Base-by-base conservation (phyloP, 2,797 vertebrate genomes). In the Sebastiscus tertius region DNA sequence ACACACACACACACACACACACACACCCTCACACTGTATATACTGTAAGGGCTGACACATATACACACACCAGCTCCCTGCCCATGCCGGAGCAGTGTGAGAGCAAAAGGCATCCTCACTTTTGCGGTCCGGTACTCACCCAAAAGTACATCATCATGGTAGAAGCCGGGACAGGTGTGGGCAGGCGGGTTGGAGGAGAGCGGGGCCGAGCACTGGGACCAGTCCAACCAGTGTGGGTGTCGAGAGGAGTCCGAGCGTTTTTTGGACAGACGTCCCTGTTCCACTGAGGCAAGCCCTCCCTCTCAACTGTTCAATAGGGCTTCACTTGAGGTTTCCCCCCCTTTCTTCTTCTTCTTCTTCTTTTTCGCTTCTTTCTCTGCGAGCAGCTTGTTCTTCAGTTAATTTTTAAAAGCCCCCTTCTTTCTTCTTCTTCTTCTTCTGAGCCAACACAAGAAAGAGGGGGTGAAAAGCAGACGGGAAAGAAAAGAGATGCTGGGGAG, bases 61-160 rank as follows among this genome's bases (percentile, higher is more conserved):
- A 65, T 72, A 36, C 36, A 34, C 60, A 18, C 67, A 69, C 26
- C 55, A 58, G 14, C 31, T n/a, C 49, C 49, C 63, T 61, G 54
- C 27, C 42, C 60, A 34, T 26, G 72, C 61, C 29, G 24, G 36
- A 75, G 75, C 8, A 22, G 71, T 1, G 6, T 42, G 52, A 79
- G 63, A 31, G n/a, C 11, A 46, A 12, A n/a, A 67, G n/a, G 67
- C 54, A 72, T 29, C 81, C 79, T 62, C 79, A 54, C 78, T 71
- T 71, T 33, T 2, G 67, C 16, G 83, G 66, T 67, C 42, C 61
- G 1, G 56, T 86, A 95, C 95, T 95, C 90, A 96, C 95, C 95
- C 95, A 95, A 84, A 95, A 96, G 93, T 95, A 96, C 95, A 96
- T 96, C 95, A 96, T 96, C 93, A 94, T 96, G 89, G 91, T 88